A percentile compares a stretch with the other conserved stretches of the same genome.
Evolutionary conservation across 1,140 invertebrate species (phyloP).

Genomic region (Lordiphosa collinella): DNA sequence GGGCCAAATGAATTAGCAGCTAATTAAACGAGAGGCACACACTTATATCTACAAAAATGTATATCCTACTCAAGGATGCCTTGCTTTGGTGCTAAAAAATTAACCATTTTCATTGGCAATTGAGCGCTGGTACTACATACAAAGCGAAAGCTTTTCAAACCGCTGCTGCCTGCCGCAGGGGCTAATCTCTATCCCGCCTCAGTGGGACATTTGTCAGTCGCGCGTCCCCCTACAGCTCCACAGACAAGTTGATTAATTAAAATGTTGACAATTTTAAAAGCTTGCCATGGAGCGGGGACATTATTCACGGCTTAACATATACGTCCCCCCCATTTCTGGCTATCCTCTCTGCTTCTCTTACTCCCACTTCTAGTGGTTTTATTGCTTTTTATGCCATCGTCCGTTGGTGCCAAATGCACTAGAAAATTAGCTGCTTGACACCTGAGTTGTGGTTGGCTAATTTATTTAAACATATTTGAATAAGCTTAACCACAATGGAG

Average conservation of each 20-base stretch:
- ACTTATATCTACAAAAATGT: constrained; percentile 23
- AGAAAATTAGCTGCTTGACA: constrained; percentile 58
- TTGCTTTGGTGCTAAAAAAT: constrained; percentile 32
- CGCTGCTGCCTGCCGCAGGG: constrained; percentile 20
- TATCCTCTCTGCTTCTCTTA: neutral
- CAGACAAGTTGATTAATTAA: constrained; percentile 68
- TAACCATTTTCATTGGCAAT: constrained; percentile 60
- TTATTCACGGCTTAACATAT: constrained; percentile 68
- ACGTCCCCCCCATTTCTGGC: neutral
- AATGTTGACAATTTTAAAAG: constrained; percentile 76
- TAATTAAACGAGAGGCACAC: constrained; percentile 67
- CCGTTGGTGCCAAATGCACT: constrained; percentile 50
- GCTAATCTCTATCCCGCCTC: constrained; percentile 20
- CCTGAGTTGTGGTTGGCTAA: neutral
- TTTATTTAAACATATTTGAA: no score
- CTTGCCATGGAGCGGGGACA: constrained; percentile 37
- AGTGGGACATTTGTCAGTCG: constrained; percentile 18
- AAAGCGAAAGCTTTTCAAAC: constrained; percentile 16
- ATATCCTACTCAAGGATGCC: constrained; percentile 52
- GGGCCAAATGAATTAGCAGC: constrained; percentile 64
- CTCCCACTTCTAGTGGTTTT: constrained; percentile 36
- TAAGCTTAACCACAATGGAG: no score
- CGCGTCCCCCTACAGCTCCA: neutral
- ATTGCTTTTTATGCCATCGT: constrained; percentile 42
- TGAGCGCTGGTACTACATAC: constrained; percentile 33